Base-by-base conservation (phyloP, 2,797 vertebrate species). In the Natrix natrix region DNA sequence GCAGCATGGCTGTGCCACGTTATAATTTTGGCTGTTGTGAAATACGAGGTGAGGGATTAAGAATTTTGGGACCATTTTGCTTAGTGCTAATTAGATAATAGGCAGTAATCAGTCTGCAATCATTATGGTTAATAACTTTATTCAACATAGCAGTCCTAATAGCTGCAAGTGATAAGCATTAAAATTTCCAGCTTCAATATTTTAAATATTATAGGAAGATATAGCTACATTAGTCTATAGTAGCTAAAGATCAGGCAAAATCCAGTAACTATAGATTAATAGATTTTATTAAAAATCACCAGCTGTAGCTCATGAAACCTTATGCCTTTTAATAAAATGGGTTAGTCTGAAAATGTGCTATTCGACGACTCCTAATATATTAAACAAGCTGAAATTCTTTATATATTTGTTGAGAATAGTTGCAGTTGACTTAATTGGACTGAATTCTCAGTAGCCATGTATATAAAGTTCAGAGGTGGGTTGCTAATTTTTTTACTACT, bases 11-110 rank as follows among this genome's bases (percentile, higher is more conserved):
- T 1, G 96, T 99, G 92, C 98, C 99, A 4, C 98, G 99, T 28
- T 99, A 99, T 96, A 99, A 98, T 96, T 99, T 99, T 93, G 99
- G 99, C 89, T 99, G 99, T 97, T 99, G 99, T 97, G 99, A 99
- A 97, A 98, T 99, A 87, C 98, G 99, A 98, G 99, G 99, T 99
- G 95, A 95, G 87, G 92, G 87, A 17, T 86, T 12, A 90, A 52
- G 86, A 3, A 48, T 93, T 56, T 83, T 78, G 78, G 20, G 12
- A 24, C 52, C 57, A 92, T 48, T 66, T 92, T 43, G 13, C 56
- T 43, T 22, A 24, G 32, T 63, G 43, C 57, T 26, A 63, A 63
- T 52, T 28, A 52, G 56, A 32, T 37, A n/a, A 86, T 24, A 16
- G 59, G 48, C 32, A 61, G 28, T 1, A 86, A 7, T 32, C 43